phyloP scores from a whole-genome alignment of 1,140 invertebrate species.

The Mesaphorura yosii region DNA sequence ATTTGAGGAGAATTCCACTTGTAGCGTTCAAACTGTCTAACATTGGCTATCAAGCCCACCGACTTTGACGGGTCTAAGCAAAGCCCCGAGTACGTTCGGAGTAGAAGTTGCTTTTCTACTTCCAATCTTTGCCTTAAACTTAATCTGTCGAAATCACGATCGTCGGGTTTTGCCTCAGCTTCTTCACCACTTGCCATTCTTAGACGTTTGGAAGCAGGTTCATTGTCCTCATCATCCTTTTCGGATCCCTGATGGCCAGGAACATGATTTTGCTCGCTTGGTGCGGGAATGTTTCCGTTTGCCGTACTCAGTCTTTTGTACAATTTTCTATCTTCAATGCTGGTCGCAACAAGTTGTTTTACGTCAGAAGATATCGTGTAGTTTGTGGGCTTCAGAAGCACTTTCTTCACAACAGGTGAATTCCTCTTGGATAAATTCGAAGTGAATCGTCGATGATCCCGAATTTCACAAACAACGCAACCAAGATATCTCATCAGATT shows the following conservation, averaged over 20 bases:
- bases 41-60: conserved; percentile 20
- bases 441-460: conserved; percentile 22
- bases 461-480: conserved; percentile 19
- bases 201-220: not conserved
- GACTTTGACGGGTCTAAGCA: conserved; percentile 25
- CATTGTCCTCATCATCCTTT: not conserved
- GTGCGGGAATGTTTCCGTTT: not conserved
- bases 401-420: conserved; percentile 9
- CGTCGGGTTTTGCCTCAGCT: not conserved
- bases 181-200: not conserved
- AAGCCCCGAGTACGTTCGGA: conserved; percentile 15
- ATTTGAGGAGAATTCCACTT: conserved; percentile 25
- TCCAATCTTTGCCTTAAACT: conserved; percentile 25
- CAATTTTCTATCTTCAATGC: conserved; percentile 3
- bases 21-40: conserved; percentile 19
- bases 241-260: not conserved
- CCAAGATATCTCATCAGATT: conserved; percentile 11
- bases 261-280: not conserved
- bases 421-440: not conserved
- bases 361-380: conserved; percentile 23
- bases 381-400: conserved; percentile 19
- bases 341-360: conserved; percentile 16
- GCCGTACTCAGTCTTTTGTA: not conserved
- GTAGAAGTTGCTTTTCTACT: conserved; percentile 23
- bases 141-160: not conserved